These are phyloP conservation scores for Erpornis zantholeuca DNA, from an alignment of 2,113 vertebrate genomes.

Conservation along the genomic window DNA sequence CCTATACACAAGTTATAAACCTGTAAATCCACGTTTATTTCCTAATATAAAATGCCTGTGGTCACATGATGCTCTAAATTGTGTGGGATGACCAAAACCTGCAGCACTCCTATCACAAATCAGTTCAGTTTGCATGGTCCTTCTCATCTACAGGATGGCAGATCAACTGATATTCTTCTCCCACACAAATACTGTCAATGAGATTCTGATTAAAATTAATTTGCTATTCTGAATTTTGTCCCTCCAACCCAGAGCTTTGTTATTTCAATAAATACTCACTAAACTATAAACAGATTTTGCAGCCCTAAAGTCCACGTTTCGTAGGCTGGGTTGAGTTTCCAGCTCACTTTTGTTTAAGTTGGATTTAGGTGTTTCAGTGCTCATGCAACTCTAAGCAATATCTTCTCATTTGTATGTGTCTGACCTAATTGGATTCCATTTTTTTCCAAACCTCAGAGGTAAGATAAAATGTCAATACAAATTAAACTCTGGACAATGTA, in stretches of 20 bases:
- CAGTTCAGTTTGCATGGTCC: neutral
- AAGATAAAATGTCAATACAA: constrained; percentile 74
- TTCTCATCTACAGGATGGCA: constrained; percentile 3
- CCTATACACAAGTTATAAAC: neutral
- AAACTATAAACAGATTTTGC: neutral
- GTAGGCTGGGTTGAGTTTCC: neutral
- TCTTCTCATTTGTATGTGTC: constrained; percentile 62
- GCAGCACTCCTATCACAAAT: neutral
- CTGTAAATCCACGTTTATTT: neutral
- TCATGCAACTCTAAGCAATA: constrained; percentile 47
- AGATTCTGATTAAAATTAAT: constrained; percentile 25
- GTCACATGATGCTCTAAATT: neutral
- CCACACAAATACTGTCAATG: neutral
- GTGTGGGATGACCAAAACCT: constrained; percentile 1
- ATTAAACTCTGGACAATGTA: constrained; percentile 55
- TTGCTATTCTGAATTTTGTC: neutral
- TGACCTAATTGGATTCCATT: constrained; percentile 66
- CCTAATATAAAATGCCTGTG: neutral
- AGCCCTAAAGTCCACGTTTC: neutral
- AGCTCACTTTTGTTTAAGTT: constrained; percentile 34
- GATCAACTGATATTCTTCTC: neutral
- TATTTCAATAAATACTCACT: constrained; percentile 8
- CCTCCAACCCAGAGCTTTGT: neutral
- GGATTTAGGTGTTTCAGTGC: constrained; percentile 22
- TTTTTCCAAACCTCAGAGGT: constrained; percentile 51